phyloP scores from a whole-genome alignment of 1,140 invertebrate species.

The Hyphantria cunea region DNA sequence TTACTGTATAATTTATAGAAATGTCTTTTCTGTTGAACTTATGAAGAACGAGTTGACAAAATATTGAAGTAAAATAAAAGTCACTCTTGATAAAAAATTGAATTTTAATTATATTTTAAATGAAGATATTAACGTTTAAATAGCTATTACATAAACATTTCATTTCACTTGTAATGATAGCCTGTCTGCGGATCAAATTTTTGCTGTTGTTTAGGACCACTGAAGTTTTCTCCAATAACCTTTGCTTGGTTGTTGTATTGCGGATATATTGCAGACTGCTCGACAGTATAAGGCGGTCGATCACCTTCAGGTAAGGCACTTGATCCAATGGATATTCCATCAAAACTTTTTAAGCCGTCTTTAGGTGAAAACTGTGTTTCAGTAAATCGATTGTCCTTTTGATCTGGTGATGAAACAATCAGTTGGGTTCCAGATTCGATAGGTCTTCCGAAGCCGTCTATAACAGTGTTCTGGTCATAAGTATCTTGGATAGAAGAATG shows the following conservation, averaged over 20 bases:
- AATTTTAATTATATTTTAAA: constrained; percentile 6
- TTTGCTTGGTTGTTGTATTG: constrained; percentile 22
- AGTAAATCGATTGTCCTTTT: not conserved
- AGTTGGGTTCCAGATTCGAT: not conserved
- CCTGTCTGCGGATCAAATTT: constrained; percentile 55
- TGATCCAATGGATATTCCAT: not conserved
- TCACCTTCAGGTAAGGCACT: not conserved
- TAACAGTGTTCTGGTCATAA: not conserved
- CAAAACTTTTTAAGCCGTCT: not conserved
- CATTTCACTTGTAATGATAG: constrained; percentile 52
- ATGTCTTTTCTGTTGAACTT: too few relatives aligned
- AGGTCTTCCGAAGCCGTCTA: constrained; percentile 32
- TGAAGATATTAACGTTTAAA: not conserved
- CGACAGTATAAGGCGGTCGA: not conserved
- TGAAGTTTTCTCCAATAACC: constrained; percentile 56
- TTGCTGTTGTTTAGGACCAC: constrained; percentile 55
- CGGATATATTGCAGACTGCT: constrained; percentile 1
- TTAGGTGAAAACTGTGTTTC: not conserved
- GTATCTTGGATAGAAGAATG: not conserved
- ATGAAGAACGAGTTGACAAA: too few relatives aligned
- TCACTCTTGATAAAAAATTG: too few relatives aligned
- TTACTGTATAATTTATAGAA: too few relatives aligned
- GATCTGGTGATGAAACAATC: not conserved
- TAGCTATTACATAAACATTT: not conserved
- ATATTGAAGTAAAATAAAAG: too few relatives aligned